phyloP scores from a whole-genome alignment of 2,113 vertebrate genomes.

The western clawed frog (Xenopus tropicalis) region DNA sequence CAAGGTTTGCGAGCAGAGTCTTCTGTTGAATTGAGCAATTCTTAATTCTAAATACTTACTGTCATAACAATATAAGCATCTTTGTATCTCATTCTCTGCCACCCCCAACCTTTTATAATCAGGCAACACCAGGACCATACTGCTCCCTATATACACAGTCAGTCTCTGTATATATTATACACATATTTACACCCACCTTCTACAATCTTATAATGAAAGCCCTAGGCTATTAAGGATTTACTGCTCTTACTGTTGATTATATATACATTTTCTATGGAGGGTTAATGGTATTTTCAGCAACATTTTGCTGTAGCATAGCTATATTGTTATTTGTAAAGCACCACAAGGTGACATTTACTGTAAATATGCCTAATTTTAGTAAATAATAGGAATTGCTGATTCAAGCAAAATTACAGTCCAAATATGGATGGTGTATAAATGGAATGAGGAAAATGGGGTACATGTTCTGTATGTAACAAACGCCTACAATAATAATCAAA shows the following conservation, averaged over 20 bases:
- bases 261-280: background rate
- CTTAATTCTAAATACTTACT: conserved; percentile 6
- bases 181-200: background rate
- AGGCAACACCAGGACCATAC: background rate
- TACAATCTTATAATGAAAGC: background rate
- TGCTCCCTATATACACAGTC: background rate
- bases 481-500: no score
- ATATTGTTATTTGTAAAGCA: no score
- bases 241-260: background rate
- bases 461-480: no score
- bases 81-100: background rate
- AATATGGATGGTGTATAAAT: no score
- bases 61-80: conserved; percentile 9
- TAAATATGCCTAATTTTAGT: no score
- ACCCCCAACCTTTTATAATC: background rate
- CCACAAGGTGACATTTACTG: no score
- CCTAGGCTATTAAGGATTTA: background rate
- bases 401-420: no score
- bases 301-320: no score
- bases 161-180: background rate
- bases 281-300: background rate
- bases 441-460: no score
- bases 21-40: conserved; percentile 11
- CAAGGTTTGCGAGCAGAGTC: conserved; percentile 8
- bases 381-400: no score